These are phyloP conservation scores for Crocidura indochinensis DNA, from an alignment of 2,797 vertebrate species.

Conservation along the genomic window DNA sequence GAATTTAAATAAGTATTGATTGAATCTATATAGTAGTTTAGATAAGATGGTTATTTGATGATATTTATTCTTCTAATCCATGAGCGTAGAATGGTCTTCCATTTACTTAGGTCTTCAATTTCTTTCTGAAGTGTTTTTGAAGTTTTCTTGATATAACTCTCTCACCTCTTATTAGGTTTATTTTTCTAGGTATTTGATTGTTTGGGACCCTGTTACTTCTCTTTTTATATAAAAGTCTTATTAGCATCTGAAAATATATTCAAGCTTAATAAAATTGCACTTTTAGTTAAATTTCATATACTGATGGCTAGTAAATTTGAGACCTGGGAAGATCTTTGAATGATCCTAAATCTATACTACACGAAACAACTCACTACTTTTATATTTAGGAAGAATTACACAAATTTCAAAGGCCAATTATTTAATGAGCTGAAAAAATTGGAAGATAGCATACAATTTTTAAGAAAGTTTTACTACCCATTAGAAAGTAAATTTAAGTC, in stretches of 20 bases:
- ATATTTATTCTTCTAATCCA: too few species aligned
- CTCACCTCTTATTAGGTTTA: too few species aligned
- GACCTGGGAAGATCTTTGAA: background rate
- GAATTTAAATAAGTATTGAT: too few species aligned
- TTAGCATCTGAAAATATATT: background rate
- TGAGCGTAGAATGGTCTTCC: too few species aligned
- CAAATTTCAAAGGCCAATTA: background rate
- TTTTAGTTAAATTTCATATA: background rate
- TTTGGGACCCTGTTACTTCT: too few species aligned
- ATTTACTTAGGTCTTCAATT: too few species aligned
- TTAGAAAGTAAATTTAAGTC: conserved; percentile 66
- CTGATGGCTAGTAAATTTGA: background rate
- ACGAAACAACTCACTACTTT: background rate
- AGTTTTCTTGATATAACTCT: too few species aligned
- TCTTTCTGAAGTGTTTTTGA: too few species aligned
- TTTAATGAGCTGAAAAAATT: conserved; percentile 30
- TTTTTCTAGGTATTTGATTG: too few species aligned
- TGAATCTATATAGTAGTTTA: too few species aligned
- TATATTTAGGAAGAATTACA: background rate
- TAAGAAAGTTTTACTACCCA: background rate
- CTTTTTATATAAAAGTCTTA: background rate
- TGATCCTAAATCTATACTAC: background rate
- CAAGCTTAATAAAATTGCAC: background rate
- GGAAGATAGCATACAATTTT: background rate
- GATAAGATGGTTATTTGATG: too few species aligned